These are phyloP conservation scores for Corythucha ciliata DNA, from an alignment of 2,888 invertebrate genomes.

Conservation along the genomic window DNA sequence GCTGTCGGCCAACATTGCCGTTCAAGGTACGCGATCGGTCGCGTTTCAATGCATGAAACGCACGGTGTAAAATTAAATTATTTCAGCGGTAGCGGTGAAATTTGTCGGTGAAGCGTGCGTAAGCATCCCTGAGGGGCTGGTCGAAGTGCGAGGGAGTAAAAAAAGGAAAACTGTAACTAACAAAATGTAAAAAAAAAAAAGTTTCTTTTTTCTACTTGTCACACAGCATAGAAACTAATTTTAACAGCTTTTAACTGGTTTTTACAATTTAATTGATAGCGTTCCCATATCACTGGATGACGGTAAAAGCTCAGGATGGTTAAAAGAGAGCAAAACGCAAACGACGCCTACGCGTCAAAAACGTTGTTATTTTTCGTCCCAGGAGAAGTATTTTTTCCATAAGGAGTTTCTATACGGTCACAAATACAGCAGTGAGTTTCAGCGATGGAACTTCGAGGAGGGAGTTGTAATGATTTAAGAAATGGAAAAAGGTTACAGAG, in stretches of 20 bases:
- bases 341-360: constrained; percentile 1
- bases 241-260: too few species aligned
- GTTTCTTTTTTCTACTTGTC: too few species aligned
- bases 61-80: neutral
- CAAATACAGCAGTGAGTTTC: constrained; percentile 38
- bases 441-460: neutral
- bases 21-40: constrained; percentile 39
- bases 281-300: too few species aligned
- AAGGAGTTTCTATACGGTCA: constrained; percentile 38
- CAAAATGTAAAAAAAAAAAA: constrained; percentile 37
- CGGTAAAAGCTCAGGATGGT: constrained; percentile 15
- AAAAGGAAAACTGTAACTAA: constrained; percentile 32
- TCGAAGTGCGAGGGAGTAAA: constrained; percentile 27
- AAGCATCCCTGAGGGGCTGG: constrained; percentile 34
- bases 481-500: constrained; percentile 35
- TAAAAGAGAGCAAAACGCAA: constrained; percentile 5
- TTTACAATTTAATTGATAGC: too few species aligned
- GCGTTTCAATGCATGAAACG: neutral
- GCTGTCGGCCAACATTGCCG: constrained; percentile 35
- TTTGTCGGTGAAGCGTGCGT: constrained; percentile 38
- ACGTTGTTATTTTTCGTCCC: constrained; percentile 32
- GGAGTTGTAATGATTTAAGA: neutral
- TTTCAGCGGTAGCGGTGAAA: constrained; percentile 36
- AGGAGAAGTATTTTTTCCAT: constrained; percentile 38
- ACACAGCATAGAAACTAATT: too few species aligned